Evolutionary conservation across 2,797 vertebrate genomes (phyloP).

Genomic region (Stomatorhinus walkeri): DNA sequence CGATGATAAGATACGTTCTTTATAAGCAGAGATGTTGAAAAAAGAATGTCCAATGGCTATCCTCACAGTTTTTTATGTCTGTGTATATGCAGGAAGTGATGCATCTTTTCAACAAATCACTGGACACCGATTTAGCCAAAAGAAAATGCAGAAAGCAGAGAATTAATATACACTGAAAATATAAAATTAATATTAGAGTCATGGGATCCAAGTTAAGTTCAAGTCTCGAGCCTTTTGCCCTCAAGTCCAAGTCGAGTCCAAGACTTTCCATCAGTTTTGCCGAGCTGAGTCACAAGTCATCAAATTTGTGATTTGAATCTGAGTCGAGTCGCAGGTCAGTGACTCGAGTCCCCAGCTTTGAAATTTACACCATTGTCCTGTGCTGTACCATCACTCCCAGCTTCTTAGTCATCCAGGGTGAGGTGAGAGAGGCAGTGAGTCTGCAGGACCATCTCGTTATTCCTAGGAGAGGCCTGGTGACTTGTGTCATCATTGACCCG

Average conservation of each 20-base stretch:
- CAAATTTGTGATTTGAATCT: not conserved
- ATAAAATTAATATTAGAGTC: not conserved
- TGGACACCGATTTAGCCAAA: too few relatives aligned
- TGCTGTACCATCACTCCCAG: conserved; percentile 37
- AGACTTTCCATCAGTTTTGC: not conserved
- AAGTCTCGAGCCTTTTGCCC: not conserved
- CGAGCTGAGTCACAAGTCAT: not conserved
- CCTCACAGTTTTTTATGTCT: not conserved
- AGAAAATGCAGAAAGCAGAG: not conserved
- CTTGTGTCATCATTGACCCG: conserved; percentile 38
- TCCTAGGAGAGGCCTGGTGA: conserved; percentile 44
- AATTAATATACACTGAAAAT: not conserved
- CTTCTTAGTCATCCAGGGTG: conserved; percentile 28
- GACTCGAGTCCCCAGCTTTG: not conserved
- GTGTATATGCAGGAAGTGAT: not conserved
- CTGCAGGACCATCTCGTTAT: conserved; percentile 41
- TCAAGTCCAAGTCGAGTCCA: not conserved
- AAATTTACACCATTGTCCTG: conserved; percentile 25
- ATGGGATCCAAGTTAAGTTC: not conserved
- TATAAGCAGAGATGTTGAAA: not conserved
- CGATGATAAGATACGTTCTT: not conserved
- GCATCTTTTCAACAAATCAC: not conserved
- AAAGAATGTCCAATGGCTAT: not conserved
- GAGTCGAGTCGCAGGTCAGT: not conserved
- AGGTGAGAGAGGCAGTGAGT: conserved; percentile 32